Conservation (phyloP, 2,888 invertebrate species). For the Drosophila flavopinicola region DNA sequence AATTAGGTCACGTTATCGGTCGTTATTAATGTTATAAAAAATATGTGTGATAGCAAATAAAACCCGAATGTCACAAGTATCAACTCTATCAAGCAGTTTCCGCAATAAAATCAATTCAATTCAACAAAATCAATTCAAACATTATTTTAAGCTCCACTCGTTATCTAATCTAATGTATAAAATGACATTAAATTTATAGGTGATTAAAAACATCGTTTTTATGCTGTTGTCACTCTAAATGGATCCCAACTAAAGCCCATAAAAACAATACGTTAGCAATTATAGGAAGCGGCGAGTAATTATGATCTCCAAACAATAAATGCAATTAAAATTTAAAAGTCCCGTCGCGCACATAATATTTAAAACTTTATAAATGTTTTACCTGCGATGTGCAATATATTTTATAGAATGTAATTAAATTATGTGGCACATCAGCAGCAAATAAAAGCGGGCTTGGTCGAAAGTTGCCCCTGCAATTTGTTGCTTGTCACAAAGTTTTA, state of each 20-base stretch:
- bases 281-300: slow-evolving; percentile 13
- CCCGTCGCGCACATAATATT: slow-evolving; percentile 23
- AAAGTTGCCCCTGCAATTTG: slow-evolving; percentile 51
- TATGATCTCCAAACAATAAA: slow-evolving; percentile 49
- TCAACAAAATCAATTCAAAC: too few species aligned
- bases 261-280: slow-evolving; percentile 11
- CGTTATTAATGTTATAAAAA: too few species aligned
- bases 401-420: slow-evolving; percentile 60
- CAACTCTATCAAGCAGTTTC: too few species aligned
- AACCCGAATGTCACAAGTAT: too few species aligned
- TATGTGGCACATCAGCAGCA: slow-evolving; percentile 36
- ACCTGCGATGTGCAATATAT: slow-evolving; percentile 8
- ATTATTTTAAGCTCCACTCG: too few species aligned
- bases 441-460: neutral
- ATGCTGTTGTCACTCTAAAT: neutral
- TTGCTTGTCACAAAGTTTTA: slow-evolving; percentile 58
- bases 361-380: slow-evolving; percentile 35
- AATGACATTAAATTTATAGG: neutral
- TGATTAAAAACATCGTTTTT: neutral
- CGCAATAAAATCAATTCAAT: too few species aligned
- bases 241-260: neutral
- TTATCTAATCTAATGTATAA: too few species aligned
- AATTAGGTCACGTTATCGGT: too few species aligned
- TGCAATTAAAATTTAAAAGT: slow-evolving; percentile 51
- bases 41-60: too few species aligned